Percentiles rank a stretch among this genome's conserved stretches.
Conservation (phyloP, 2,113 vertebrate species). For the Saguinus midas region DNA sequence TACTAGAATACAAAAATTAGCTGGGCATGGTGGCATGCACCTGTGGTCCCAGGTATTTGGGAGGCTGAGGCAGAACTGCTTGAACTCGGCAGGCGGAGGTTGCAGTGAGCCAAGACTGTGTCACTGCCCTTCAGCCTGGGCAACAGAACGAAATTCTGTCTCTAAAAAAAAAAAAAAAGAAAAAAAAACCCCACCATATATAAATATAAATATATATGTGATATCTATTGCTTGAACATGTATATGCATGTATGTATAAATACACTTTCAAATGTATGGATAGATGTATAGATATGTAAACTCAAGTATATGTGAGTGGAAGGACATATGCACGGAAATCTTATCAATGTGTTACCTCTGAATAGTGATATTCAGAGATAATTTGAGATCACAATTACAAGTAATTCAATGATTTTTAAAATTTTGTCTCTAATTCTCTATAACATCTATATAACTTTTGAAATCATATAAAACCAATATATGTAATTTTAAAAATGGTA, state of each 20-base stretch:
- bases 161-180: no score
- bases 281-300: background rate
- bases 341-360: background rate
- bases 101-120: no score
- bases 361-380: background rate
- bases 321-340: background rate
- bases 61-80: no score
- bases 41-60: no score
- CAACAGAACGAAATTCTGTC: no score
- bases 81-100: no score
- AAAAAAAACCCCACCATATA: no score
- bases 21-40: no score
- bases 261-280: background rate
- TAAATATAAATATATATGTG: background rate
- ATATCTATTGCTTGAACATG: background rate
- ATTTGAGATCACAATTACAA: background rate
- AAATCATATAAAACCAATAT: background rate
- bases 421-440: background rate
- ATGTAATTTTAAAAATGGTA: slow-evolving; percentile 9
- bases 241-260: background rate
- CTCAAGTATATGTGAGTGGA: background rate
- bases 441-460: background rate
- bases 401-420: background rate
- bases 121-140: no score
- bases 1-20: no score